These are phyloP conservation scores for Lepas anatifera DNA, from an alignment of 2,888 invertebrate genomes.

Conservation along the genomic window DNA sequence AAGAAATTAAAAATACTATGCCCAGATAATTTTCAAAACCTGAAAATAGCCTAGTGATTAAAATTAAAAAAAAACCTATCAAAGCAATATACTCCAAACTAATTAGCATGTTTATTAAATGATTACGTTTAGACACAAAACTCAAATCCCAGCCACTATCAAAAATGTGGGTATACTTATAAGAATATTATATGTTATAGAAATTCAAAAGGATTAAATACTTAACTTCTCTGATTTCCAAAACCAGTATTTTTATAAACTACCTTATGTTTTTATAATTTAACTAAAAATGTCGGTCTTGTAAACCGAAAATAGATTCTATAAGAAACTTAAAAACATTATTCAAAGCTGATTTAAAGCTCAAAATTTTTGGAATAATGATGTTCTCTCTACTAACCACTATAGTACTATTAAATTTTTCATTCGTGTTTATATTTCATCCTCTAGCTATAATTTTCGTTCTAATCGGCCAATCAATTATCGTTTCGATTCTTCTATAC, in stretches of 20 bases:
- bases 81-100: constrained; percentile 14
- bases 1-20: neutral
- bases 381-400: constrained; percentile 14
- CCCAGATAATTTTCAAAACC: constrained; percentile 41
- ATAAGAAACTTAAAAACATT: neutral
- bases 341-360: too few species aligned
- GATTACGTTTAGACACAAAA: constrained; percentile 57
- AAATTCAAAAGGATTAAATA: too few species aligned
- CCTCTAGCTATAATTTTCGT: constrained; percentile 42
- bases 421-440: constrained; percentile 36
- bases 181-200: neutral
- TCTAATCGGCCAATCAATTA: neutral
- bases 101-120: constrained; percentile 43
- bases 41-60: constrained; percentile 26
- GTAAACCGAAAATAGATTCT: neutral
- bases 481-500: neutral
- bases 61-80: constrained; percentile 19
- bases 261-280: too few species aligned
- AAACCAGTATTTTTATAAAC: too few species aligned
- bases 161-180: constrained; percentile 35
- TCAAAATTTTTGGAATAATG: too few species aligned
- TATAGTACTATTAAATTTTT: constrained; percentile 34
- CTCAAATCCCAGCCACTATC: constrained; percentile 51
- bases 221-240: too few species aligned
- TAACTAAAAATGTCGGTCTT: neutral